Percentiles rank a stretch among this genome's conserved stretches.
phyloP scores from a whole-genome alignment of 2,797 vertebrate genomes.

The Carcharodon carcharias region DNA sequence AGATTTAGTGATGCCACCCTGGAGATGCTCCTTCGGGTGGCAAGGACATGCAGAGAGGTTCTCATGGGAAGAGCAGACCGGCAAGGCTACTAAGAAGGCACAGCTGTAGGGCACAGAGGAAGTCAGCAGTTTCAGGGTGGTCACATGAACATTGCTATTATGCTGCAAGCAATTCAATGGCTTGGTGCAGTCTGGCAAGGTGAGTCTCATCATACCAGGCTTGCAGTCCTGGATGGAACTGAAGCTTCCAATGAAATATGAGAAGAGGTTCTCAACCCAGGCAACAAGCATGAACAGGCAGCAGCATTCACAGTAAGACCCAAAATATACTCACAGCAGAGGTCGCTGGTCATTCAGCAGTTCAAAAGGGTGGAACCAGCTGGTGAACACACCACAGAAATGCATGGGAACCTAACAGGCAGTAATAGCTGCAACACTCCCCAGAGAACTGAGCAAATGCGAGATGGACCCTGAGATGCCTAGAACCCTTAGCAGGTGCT shows the following conservation, averaged over 20 bases:
- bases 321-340: not conserved
- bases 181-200: not conserved
- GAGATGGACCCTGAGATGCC: too few relatives aligned
- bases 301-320: not conserved
- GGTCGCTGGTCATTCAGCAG: not conserved
- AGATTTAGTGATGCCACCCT: not conserved
- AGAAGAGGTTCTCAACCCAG: not conserved
- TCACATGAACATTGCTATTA: not conserved
- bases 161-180: too few relatives aligned
- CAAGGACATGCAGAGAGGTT: not conserved
- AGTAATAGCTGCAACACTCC: not conserved
- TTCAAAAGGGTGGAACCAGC: not conserved
- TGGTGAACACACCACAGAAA: not conserved
- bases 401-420: not conserved
- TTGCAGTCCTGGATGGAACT: not conserved
- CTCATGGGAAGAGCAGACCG: too few relatives aligned
- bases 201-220: not conserved
- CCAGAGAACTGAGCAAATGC: not conserved
- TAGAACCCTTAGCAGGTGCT: not conserved
- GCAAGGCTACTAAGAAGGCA: not conserved
- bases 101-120: not conserved
- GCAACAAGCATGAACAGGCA: not conserved
- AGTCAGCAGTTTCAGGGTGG: not conserved
- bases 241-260: not conserved
- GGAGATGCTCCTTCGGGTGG: not conserved